Base-by-base conservation (phyloP, 2,888 invertebrate genomes). In the Augiades crinisus region DNA sequence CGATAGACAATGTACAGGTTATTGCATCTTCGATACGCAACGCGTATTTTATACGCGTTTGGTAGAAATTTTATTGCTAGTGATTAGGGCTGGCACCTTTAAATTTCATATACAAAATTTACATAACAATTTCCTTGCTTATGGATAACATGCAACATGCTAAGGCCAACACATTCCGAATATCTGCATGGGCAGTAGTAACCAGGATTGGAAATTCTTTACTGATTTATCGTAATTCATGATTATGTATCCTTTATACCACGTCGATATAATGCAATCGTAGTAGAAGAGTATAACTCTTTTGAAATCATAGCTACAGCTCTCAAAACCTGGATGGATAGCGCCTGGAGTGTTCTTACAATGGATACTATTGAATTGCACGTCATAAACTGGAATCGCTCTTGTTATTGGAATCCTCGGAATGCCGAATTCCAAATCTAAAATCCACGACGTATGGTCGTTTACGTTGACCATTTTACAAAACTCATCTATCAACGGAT, bases 101-200 rank as follows among this genome's bases (percentile, higher is more conserved):
- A n/a, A n/a, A n/a, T n/a, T n/a, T n/a, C 52, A 52, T 51, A 13
- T 55, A 56, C 33, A 55, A 47, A 51, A 62, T 61, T 56, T 57
- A 49, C 49, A 49, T 33, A 31, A 44, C 5, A 2, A 37, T 37
- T 24, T 21, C 8, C 31, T 13, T 12, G 8, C 27, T 30, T 40
- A 13, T 10, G 10, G 6, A 53, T 40, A 34, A 45, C 53, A 58
- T 54, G 52, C 57, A 30, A 37, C 52, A 59, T 55, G 22, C 70
- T 63, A 82, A 0, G 73, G 62, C 86, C 86, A 86, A 57, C 80
- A 79, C 78, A 86, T 76, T 4, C 85, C 86, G 22, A 78, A 67
- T 1, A 56, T 51, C 45, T 78, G 75, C 79, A 80, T 78, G 12
- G 82, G 77, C 14, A 62, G 10, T 1, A 62, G 54, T 47, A 86